Conservation (phyloP, 2,113 vertebrate genomes). For the Thomomys bottae region DNA sequence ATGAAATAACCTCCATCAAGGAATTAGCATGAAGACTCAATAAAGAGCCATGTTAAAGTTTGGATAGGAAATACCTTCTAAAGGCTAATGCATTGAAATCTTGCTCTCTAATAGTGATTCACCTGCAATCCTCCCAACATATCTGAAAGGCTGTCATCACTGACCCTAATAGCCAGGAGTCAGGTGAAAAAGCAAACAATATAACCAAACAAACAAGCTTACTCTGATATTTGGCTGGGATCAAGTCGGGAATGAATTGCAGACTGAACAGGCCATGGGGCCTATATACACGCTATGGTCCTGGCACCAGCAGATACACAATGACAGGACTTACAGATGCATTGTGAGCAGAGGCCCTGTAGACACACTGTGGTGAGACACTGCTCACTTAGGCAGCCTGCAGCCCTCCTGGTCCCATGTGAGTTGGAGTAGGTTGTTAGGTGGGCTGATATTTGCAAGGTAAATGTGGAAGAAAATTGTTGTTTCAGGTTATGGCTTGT, state of each 20-base stretch:
- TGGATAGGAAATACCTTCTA: no score
- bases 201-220: not conserved
- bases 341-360: not conserved
- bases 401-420: rapidly evolving
- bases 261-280: rapidly evolving
- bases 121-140: not conserved
- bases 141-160: not conserved
- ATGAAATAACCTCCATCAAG: no score
- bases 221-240: not conserved
- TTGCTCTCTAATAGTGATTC: no score
- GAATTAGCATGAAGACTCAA: no score
- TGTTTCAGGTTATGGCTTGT: not conserved
- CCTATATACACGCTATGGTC: no score
- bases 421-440: not conserved
- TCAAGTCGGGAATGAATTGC: not conserved
- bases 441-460: not conserved
- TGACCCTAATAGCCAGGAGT: not conserved
- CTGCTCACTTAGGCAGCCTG: not conserved
- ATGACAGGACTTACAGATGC: no score
- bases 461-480: not conserved
- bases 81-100: no score
- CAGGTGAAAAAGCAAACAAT: not conserved
- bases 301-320: no score
- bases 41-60: no score
- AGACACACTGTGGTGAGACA: not conserved